These are phyloP conservation scores for Hylaeus anthracinus DNA, from an alignment of 1,140 invertebrate species.

Conservation along the genomic window DNA sequence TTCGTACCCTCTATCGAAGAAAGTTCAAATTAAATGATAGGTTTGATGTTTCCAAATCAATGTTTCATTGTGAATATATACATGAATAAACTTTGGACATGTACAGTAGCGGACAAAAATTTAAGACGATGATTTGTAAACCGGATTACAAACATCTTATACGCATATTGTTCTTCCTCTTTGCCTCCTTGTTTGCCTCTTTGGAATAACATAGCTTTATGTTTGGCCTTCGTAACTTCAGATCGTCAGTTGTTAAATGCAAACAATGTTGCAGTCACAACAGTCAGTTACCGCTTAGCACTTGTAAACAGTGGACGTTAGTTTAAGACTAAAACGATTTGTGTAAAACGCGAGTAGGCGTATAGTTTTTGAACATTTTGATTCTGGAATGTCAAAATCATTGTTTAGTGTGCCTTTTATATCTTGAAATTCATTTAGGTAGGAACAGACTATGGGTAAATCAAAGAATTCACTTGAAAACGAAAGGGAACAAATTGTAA, in stretches of 20 bases:
- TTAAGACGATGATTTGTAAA: not conserved
- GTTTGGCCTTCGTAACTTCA: not conserved
- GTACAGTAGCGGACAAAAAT: not conserved
- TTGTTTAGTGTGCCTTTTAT: not conserved
- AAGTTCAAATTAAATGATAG: no score
- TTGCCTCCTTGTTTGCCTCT: not conserved
- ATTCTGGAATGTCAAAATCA: not conserved
- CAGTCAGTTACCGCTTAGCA: not conserved
- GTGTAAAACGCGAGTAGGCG: not conserved
- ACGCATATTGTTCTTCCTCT: slow-evolving; percentile 5
- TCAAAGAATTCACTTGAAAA: not conserved
- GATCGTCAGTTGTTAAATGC: not conserved
- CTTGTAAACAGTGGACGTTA: not conserved
- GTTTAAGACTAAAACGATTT: not conserved
- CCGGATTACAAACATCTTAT: not conserved
- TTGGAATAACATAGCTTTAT: slow-evolving; percentile 4
- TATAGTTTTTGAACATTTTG: no score
- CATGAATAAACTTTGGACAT: no score
- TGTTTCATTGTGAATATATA: no score
- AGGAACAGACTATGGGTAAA: not conserved
- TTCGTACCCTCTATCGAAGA: no score
- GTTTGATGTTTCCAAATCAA: no score
- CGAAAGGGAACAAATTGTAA: not conserved
- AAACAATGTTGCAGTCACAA: not conserved
- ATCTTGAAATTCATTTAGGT: not conserved